Evolutionary conservation across 64 coral and sea anemone species (phyloP).

Genomic region (Porites lutea): DNA sequence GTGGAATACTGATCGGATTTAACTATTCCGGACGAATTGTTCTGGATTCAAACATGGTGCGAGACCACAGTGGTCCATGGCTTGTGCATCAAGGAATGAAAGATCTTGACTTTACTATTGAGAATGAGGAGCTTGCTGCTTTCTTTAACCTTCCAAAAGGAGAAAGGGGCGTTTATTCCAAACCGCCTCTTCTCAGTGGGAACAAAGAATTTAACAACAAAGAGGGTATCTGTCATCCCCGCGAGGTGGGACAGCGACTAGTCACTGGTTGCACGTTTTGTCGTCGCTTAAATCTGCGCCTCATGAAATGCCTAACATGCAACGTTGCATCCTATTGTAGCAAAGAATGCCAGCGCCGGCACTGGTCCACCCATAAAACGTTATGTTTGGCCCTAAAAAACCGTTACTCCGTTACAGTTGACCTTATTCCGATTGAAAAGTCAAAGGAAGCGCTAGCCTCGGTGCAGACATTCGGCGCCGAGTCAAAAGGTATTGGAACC

Average conservation of each 20-base stretch:
- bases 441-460: no score
- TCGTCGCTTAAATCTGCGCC: background rate
- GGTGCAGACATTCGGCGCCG: slow-evolving; percentile 51
- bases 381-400: slow-evolving; percentile 47
- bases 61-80: slow-evolving; percentile 83
- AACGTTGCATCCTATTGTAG: slow-evolving; percentile 59
- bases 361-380: slow-evolving; percentile 49
- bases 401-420: slow-evolving; percentile 53
- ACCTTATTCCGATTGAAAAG: background rate
- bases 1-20: slow-evolving; percentile 66
- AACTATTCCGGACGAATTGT: slow-evolving; percentile 76
- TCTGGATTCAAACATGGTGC: slow-evolving; percentile 57
- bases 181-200: slow-evolving; percentile 9
- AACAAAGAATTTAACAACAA: slow-evolving; percentile 57
- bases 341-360: slow-evolving; percentile 46
- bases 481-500: slow-evolving; percentile 65
- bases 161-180: slow-evolving; percentile 48
- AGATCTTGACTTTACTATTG: background rate
- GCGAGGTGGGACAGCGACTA: background rate
- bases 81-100: background rate
- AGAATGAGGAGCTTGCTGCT: background rate
- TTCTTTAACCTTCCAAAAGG: slow-evolving; percentile 34
- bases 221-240: slow-evolving; percentile 52
- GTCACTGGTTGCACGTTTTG: slow-evolving; percentile 61
- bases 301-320: slow-evolving; percentile 33